Percentiles rank a stretch among this genome's conserved stretches.
Conservation (phyloP, 2,797 vertebrate genomes). For the Argya squamiceps region DNA sequence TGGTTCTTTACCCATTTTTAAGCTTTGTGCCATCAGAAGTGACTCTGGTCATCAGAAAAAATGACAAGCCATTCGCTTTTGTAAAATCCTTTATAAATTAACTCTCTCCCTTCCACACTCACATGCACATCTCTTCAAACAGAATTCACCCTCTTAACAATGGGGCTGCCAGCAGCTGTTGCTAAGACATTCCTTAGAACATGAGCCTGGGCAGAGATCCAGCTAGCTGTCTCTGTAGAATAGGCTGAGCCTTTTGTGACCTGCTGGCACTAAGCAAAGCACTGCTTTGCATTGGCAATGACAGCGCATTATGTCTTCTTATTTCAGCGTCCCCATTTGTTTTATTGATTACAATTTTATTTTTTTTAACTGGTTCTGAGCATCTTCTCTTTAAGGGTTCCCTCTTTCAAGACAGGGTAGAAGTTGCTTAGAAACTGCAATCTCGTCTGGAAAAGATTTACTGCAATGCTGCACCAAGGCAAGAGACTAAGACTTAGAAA, state of each 20-base stretch:
- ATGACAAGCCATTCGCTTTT: background rate
- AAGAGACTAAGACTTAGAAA: background rate
- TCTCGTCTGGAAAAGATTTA: background rate
- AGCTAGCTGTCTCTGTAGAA: constrained; percentile 35
- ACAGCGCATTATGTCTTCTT: background rate
- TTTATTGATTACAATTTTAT: background rate
- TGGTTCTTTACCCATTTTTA: background rate
- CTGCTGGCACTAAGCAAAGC: constrained; percentile 24
- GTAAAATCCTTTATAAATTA: constrained; percentile 25
- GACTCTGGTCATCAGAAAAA: background rate
- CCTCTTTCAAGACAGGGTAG: background rate
- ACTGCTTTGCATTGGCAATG: constrained; percentile 8
- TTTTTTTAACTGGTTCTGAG: background rate
- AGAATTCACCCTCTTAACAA: constrained; percentile 9
- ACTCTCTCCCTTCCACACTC: background rate
- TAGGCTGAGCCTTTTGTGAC: constrained; percentile 51
- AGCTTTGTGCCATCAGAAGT: background rate
- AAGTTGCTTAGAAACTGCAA: constrained; percentile 56
- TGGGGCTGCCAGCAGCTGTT: constrained; percentile 19
- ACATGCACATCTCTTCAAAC: background rate
- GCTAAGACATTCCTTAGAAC: constrained; percentile 62
- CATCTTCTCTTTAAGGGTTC: constrained; percentile 15
- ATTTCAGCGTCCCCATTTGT: background rate
- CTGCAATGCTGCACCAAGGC: constrained; percentile 21
- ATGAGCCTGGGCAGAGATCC: constrained; percentile 49